Conservation (phyloP, 2,797 vertebrate species). For the Pampus argenteus region DNA sequence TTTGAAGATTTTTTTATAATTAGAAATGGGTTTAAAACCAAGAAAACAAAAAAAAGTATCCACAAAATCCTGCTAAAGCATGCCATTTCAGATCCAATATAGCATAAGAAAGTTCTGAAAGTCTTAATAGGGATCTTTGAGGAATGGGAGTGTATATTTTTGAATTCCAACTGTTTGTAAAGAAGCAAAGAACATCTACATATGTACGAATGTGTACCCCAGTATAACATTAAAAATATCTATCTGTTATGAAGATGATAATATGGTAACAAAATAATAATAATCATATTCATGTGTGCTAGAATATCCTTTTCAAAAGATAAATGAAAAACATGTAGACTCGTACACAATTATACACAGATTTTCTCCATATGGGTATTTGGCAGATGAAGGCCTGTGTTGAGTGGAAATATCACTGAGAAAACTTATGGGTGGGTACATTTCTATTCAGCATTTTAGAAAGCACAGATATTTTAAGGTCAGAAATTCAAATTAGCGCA, state of each 20-base stretch:
- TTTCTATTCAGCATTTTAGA: background rate
- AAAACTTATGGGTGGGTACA: background rate
- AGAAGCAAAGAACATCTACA: background rate
- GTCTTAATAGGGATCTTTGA: background rate
- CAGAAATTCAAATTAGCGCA: background rate
- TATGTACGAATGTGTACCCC: background rate
- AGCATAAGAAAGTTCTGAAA: constrained; percentile 31
- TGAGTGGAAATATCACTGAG: background rate
- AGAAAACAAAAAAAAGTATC: constrained; percentile 33
- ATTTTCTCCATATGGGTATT: background rate
- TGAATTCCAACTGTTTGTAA: background rate
- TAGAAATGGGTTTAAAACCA: constrained; percentile 27
- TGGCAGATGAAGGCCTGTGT: background rate
- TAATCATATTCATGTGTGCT: background rate
- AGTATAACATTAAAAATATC: background rate
- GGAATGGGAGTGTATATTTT: background rate
- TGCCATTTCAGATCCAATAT: constrained; percentile 9
- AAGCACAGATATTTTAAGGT: background rate
- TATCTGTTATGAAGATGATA: background rate
- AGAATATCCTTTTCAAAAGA: background rate
- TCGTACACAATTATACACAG: background rate
- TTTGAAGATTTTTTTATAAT: constrained; percentile 31
- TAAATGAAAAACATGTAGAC: constrained; percentile 5
- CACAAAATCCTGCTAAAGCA: constrained; percentile 38
- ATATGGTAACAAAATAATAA: background rate